A percentile compares a stretch with the other conserved stretches of the same genome.
These are phyloP conservation scores for Homarus americanus DNA, from an alignment of 1,140 invertebrate genomes.

Conservation along the genomic window DNA sequence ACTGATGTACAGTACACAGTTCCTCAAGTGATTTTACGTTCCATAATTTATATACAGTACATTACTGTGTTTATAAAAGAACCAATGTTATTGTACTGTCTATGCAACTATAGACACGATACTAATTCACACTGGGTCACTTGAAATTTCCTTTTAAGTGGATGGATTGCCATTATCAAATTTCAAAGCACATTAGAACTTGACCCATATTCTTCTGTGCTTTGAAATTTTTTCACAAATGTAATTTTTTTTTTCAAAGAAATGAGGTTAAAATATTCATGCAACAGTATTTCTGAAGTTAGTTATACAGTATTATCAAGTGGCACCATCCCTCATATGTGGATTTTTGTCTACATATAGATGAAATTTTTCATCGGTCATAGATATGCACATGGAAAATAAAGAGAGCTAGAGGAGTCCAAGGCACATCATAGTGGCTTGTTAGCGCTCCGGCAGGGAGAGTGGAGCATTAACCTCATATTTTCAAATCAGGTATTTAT, in stretches of 20 bases:
- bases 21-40: too few relatives aligned
- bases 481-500: conserved; percentile 1
- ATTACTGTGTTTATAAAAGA: too few relatives aligned
- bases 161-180: conserved; percentile 13
- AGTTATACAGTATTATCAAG: not conserved
- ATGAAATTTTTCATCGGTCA: not conserved
- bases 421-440: conserved; percentile 57
- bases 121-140: not conserved
- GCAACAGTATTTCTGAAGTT: not conserved
- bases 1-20: too few relatives aligned
- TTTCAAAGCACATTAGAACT: conserved; percentile 6
- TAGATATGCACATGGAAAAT: conserved; percentile 20
- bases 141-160: conserved; percentile 13
- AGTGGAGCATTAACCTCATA: not conserved
- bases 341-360: not conserved
- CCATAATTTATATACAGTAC: too few relatives aligned
- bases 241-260: not conserved
- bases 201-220: conserved; percentile 15
- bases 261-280: not conserved
- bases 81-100: too few relatives aligned
- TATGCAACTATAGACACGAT: not conserved
- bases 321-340: not conserved
- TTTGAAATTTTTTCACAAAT: not conserved
- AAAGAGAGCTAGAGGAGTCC: conserved; percentile 33
- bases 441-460: not conserved